phyloP scores from a whole-genome alignment of 2,113 vertebrate species.

The Mastomys coucha region DNA sequence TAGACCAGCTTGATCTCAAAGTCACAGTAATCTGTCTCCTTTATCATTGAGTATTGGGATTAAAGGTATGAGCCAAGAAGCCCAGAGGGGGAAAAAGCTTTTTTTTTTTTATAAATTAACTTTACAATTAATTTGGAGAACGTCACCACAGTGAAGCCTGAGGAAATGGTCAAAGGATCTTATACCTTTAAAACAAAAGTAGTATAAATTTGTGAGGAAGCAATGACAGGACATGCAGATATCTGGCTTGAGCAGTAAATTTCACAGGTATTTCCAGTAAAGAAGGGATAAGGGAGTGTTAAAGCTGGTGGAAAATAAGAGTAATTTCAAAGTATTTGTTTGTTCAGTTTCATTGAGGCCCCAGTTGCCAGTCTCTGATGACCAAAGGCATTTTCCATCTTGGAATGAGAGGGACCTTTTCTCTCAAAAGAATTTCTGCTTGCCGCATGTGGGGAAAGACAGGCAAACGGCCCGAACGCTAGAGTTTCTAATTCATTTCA shows the following conservation, averaged over 20 bases:
- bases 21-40: neutral
- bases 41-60: neutral
- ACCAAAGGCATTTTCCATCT: neutral
- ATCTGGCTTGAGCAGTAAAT: neutral
- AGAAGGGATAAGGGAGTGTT: neutral
- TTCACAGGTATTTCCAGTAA: neutral
- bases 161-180: neutral
- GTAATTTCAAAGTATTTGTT: neutral
- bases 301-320: neutral
- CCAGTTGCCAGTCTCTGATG: neutral
- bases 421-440: neutral
- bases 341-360: neutral
- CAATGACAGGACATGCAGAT: neutral
- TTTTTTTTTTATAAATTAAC: neutral
- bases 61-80: neutral
- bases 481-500: neutral
- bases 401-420: neutral
- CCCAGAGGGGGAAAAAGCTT: neutral
- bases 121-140: neutral
- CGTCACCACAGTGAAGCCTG: neutral
- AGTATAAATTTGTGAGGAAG: neutral
- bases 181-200: neutral
- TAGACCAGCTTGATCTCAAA: neutral
- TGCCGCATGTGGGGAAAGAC: neutral
- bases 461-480: neutral